Percentiles rank a stretch among this genome's conserved stretches.
phyloP scores from a whole-genome alignment of 2,888 invertebrate genomes.

The Troides helena region DNA sequence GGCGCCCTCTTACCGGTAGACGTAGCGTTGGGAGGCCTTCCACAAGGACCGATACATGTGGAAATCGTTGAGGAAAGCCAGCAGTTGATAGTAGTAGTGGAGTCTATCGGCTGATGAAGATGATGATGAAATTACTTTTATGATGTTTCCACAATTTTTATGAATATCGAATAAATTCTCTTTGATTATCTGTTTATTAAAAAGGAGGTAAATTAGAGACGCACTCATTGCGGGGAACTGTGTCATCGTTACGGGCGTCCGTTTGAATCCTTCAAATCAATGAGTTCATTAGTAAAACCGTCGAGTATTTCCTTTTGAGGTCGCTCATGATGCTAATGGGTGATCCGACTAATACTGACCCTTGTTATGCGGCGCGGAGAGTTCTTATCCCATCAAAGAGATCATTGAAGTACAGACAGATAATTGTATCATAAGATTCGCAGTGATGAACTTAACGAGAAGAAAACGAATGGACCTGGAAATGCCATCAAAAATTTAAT shows the following conservation, averaged over 20 bases:
- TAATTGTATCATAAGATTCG: conserved; percentile 8
- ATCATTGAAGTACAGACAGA: neutral
- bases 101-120: too few relatives aligned
- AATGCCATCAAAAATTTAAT: neutral
- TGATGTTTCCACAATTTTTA: neutral
- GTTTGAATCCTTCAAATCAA: conserved; percentile 19
- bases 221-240: neutral
- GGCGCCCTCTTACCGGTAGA: too few relatives aligned
- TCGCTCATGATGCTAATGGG: conserved; percentile 18
- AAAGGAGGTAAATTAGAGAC: conserved; percentile 5
- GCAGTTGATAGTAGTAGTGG: too few relatives aligned
- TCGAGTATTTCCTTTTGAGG: conserved; percentile 19
- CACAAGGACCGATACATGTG: too few relatives aligned
- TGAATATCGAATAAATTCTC: neutral
- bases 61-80: too few relatives aligned
- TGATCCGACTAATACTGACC: conserved; percentile 24
- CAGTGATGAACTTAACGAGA: neutral
- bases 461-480: neutral
- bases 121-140: neutral
- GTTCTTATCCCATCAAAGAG: conserved; percentile 14
- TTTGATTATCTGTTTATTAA: conserved; percentile 10
- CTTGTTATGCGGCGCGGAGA: conserved; percentile 18
- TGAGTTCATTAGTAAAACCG: conserved; percentile 24
- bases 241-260: conserved; percentile 13
- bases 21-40: too few relatives aligned